phyloP scores from a whole-genome alignment of 2,888 invertebrate genomes.

The Empis livida region DNA sequence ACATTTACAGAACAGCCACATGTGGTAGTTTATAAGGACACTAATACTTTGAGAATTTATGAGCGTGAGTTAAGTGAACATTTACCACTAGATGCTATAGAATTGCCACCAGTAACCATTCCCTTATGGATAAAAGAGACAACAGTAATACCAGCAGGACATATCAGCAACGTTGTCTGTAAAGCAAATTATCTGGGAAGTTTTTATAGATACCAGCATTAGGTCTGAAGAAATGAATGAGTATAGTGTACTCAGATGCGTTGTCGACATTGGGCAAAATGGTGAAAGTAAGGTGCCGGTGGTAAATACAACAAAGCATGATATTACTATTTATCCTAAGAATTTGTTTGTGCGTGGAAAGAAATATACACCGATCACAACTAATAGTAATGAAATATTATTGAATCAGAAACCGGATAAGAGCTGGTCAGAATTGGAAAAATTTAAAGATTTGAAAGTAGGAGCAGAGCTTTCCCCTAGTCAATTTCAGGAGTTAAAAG shows the following conservation, averaged over 20 bases:
- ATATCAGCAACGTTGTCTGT: constrained; percentile 1
- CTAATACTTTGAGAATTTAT: not conserved
- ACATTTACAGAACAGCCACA: constrained; percentile 6
- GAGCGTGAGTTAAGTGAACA: not conserved
- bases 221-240: constrained; percentile 3
- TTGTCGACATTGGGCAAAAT: constrained; percentile 2
- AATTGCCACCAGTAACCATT: not conserved
- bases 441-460: no score
- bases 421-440: no score
- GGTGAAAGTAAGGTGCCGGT: constrained; percentile 1
- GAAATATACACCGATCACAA: not conserved
- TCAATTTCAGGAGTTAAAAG: no score
- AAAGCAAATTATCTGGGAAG: not conserved
- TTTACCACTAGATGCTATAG: not conserved
- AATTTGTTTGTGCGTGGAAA: constrained; percentile 2
- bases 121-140: not conserved
- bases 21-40: constrained; percentile 3
- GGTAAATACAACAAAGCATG: constrained; percentile 3
- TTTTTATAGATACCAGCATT: no score
- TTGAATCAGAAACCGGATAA: no score
- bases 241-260: not conserved
- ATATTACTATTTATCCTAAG: not conserved
- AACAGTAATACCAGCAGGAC: constrained; percentile 5
- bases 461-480: no score
- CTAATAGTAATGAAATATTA: not conserved